Evolutionary conservation across 1,140 invertebrate genomes (phyloP), one percentile per base, ranked within the genome.

Genomic region (Calycopis cecrops): DNA sequence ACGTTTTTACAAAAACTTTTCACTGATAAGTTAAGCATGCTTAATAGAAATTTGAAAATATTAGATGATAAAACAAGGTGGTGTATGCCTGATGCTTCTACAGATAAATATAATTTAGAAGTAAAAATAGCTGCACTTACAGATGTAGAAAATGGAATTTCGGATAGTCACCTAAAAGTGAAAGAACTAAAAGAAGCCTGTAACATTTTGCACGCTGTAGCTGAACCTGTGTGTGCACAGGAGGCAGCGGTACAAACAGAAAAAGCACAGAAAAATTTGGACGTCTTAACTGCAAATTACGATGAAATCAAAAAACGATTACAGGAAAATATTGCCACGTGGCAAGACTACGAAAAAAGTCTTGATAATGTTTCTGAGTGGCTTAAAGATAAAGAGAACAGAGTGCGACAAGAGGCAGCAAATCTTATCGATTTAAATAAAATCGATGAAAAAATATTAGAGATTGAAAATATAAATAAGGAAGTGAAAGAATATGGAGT

Each of bases 61-160:
- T 92, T 94, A 48, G 93, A 93, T 61, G 97, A 98, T 73, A 98
- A 98, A 81, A 91, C 97, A 0, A 88, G 91, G n/a, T 98, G 97
- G 96, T 98, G 96, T 81, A 91, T 93, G 60, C 94, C 95, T 0
- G 96, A 98, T 77, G 91, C 93, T 6, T 92, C 92, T 28, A 96
- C 94, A 70, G 96, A 98, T 75, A 92, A 93, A 73, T 98, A 97
- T 73, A 97, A 96, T 78, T 88, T 98, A n/a, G 95, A 98, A 88
- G 93, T 96, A 0, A 98, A 98, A 87, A 90, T 95, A 71, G 91
- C 93, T 3, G 93, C 96, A 7, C 71, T 98, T n/a, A 76, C 89
- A 56, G 95, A 96, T 62, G 92, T 97, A 1, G 91, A 93, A 76
- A 89, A 88, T 52, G 93, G 92, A 35, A 90, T 97, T 44, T 78